Evolutionary conservation across 2,113 vertebrate genomes (phyloP).

Genomic region (Mobula birostris): DNA sequence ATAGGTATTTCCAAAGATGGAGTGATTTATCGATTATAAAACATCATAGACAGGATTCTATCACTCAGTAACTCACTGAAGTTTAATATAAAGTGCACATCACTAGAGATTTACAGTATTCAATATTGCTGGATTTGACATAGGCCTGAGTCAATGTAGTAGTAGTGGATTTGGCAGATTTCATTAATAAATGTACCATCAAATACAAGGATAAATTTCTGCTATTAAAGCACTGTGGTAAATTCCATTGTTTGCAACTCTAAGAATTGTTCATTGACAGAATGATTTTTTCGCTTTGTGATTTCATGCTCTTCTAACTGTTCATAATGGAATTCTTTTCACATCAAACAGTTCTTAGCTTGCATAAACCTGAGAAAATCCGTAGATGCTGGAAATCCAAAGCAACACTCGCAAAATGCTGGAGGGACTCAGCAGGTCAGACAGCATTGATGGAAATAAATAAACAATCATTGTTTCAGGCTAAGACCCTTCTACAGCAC

Average conservation of each 20-base stretch:
- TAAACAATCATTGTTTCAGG: no score
- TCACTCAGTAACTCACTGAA: not conserved
- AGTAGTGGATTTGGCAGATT: not conserved
- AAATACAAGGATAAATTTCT: not conserved
- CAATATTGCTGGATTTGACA: not conserved
- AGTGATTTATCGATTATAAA: not conserved
- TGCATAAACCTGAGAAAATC: no score
- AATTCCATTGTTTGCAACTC: not conserved
- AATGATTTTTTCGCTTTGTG: not conserved
- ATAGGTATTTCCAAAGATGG: not conserved
- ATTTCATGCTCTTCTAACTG: not conserved
- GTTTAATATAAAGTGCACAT: not conserved
- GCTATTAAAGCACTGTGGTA: not conserved
- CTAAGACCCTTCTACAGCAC: no score
- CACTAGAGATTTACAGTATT: not conserved
- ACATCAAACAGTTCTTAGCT: not conserved
- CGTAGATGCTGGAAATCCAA: no score
- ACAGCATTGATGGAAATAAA: no score
- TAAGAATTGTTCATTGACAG: not conserved
- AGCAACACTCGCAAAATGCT: no score
- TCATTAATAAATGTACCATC: not conserved
- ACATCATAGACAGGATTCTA: not conserved
- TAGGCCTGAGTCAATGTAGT: no score
- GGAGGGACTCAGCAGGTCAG: no score
- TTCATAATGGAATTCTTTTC: not conserved